Percentiles rank a stretch among this genome's conserved stretches.
phyloP scores from a whole-genome alignment of 2,888 invertebrate species.

The Pegoplata infirma region DNA sequence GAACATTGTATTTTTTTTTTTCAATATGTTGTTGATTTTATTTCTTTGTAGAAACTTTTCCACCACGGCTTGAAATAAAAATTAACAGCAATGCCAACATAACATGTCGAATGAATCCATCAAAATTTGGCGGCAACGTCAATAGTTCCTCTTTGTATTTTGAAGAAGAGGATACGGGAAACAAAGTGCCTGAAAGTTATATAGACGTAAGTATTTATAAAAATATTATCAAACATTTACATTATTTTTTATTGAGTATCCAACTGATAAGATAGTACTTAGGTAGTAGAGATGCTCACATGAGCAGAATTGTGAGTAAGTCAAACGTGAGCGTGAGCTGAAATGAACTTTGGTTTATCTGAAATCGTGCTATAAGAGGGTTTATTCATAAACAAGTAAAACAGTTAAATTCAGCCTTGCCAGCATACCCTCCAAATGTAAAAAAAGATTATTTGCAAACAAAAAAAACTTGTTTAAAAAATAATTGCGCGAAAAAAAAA shows the following conservation, averaged over 20 bases:
- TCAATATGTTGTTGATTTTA: background rate
- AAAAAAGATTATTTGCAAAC: no score
- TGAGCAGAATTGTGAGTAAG: no score
- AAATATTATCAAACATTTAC: background rate
- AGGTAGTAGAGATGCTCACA: no score
- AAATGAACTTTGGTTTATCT: no score
- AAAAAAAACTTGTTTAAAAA: no score
- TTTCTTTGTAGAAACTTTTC: conserved; percentile 51
- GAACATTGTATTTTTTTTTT: conserved; percentile 2
- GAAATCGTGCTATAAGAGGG: no score
- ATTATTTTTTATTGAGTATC: background rate
- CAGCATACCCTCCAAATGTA: no score
- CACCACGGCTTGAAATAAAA: conserved; percentile 64
- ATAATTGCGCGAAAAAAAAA: no score
- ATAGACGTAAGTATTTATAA: conserved; percentile 54
- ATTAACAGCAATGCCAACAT: conserved; percentile 72
- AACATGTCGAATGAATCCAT: conserved; percentile 72
- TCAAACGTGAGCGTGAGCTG: no score
- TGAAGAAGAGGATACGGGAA: conserved; percentile 59
- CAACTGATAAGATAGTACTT: conserved; percentile 13
- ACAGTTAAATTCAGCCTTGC: no score
- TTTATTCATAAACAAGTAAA: no score
- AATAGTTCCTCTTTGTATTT: conserved; percentile 70
- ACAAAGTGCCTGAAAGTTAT: conserved; percentile 54
- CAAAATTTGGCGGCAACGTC: conserved; percentile 65